Percentiles rank a stretch among this genome's conserved stretches.
phyloP scores from a whole-genome alignment of 2,888 invertebrate species.

The Rhogogaster chlorosoma region DNA sequence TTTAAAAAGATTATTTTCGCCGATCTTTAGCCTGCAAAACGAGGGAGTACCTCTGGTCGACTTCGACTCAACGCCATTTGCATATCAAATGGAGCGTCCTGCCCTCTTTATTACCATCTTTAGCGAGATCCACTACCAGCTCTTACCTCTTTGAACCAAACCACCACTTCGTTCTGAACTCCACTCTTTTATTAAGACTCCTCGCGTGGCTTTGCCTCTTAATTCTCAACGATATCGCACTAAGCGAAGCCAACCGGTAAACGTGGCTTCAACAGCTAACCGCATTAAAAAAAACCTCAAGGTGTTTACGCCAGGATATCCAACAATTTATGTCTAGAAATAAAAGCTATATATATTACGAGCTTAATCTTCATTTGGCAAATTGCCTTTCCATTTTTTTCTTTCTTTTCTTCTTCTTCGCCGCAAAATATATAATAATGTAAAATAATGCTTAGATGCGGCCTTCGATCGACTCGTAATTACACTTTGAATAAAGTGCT shows the following conservation, averaged over 20 bases:
- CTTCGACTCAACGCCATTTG: constrained; percentile 34
- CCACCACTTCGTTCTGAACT: constrained; percentile 35
- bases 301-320: not conserved
- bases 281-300: not conserved
- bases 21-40: not conserved
- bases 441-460: not conserved
- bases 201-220: constrained; percentile 41
- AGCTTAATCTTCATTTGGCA: not conserved
- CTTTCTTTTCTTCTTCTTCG: not conserved
- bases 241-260: constrained; percentile 28
- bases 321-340: not conserved
- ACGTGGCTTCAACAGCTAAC: not conserved
- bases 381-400: not conserved
- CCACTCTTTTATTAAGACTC: constrained; percentile 44
- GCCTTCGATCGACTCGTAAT: not conserved
- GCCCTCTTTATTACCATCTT: constrained; percentile 51
- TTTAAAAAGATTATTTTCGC: not conserved
- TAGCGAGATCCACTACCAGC: constrained; percentile 38
- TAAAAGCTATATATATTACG: not conserved
- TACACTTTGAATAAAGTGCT: constrained; percentile 7
- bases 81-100: constrained; percentile 51
- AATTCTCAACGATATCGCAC: constrained; percentile 38
- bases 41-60: constrained; percentile 1
- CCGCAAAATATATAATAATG: not conserved
- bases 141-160: constrained; percentile 45